Evolutionary conservation across 2,113 vertebrate genomes (phyloP), one percentile per base, ranked within the genome.

Genomic region (Pomatostomus ruficeps): DNA sequence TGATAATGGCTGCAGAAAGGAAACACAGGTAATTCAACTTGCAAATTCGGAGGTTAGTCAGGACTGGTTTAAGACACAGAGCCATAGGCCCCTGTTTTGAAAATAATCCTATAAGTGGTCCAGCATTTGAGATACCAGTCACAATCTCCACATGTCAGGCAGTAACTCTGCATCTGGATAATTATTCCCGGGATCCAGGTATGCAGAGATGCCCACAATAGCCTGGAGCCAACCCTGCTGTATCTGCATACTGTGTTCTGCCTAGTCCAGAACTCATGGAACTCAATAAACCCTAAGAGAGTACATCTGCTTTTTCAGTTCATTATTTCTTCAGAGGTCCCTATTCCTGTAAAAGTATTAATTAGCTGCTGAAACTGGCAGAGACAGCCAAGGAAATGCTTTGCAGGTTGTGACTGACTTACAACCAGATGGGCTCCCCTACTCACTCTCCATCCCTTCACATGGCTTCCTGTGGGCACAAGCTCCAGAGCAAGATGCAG

Each of bases 121-220:
- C 35, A 85, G 25, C 11, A 28, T 48, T 46, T 52, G 31, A 38
- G 36, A n/a, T 46, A 29, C 20, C 22, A 80, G n/a, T 43, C 35
- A 25, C 48, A 59, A 48, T 35, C 5, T 11, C 26, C 24, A 38
- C 0, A 0, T 33, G 7, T 46, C 54, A 23, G 4, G 48, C 25
- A 59, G 23, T 31, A 33, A 28, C 20, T 61, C 29, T 28, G n/a
- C 10, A 18, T 33, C 21, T 2, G 29, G 22, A 22, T 17, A 49
- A 35, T 19, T 33, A 35, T 73, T 59, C 28, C 14, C 58, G 73
- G 24, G 24, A 83, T 36, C 18, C 68, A 35, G 38, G 14, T 2
- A 1, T 12, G 40, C 63, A 84, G 49, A 72, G 25, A 9, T 20
- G 12, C 29, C 38, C 58, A 24, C n/a, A 51, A 8, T 6, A 62